Base-by-base conservation (phyloP, 2,888 invertebrate species). In the Selenia dentaria region DNA sequence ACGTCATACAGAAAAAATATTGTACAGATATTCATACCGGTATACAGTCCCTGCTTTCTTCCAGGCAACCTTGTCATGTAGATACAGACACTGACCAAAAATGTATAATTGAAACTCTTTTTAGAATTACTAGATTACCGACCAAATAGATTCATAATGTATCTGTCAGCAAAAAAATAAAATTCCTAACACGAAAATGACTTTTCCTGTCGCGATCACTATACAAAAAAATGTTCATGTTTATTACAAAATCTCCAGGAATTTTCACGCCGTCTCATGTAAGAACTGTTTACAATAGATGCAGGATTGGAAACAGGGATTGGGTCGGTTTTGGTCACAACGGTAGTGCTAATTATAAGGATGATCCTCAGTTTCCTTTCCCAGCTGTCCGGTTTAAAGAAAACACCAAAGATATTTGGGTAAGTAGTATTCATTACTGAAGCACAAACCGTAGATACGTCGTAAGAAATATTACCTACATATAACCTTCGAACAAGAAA, bases 301-400 rank as follows among this genome's bases (percentile, higher is more conserved):
- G 75, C 43, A 70, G 85, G 16, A 91, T 92, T 45, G 95, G 95
- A 0, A 92, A 90, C 57, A 80, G 95, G 24, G 94, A 95, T 62
- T 90, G 93, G 53, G 94, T 95, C 1, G 94, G 95, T 0, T 89
- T 74, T 56, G 94, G 94, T 0, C 52, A 83, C n/a, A 94, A 93
- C 60, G 94, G 94, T 0, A 59, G 69, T 6, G 85, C 92, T 0
- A 81, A 64, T 51, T 95, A 95, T 62, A 80, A 87, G 32, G 95
- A 95, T 62, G 76, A 87, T 25, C 59, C 83, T 0, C 91, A 87
- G 34, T 92, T 88, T 51, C 94, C 95, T 0, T 92, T 92, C 70
- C 94, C 95, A 2, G 92, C 94, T 3, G 86, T 95, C 43, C 76
- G 93, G 43, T 93, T 92, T 62, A 92, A 88, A 67, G 93, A 93